phyloP scores from a whole-genome alignment of 2,888 invertebrate species.

The Eupithecia centaureata region DNA sequence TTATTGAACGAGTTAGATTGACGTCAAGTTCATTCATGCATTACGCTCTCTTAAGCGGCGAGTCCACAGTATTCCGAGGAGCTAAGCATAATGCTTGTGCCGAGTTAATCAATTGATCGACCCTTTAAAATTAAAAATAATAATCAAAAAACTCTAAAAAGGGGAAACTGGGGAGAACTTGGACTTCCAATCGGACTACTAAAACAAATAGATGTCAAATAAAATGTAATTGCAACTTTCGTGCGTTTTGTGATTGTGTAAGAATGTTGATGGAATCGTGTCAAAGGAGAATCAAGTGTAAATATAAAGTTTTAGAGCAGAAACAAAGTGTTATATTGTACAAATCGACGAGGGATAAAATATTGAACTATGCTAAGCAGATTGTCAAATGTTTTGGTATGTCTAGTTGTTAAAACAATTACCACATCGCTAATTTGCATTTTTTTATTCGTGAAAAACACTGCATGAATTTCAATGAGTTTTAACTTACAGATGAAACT shows the following conservation, averaged over 20 bases:
- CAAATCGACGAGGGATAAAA: slow-evolving; percentile 50
- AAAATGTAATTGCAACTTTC: background rate
- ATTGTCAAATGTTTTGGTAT: slow-evolving; percentile 68
- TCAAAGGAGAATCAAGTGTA: slow-evolving; percentile 50
- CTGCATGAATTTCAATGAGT: background rate
- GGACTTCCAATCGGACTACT: background rate
- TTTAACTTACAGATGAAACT: background rate
- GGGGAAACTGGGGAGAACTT: slow-evolving; percentile 20
- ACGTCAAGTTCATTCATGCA: slow-evolving; percentile 50
- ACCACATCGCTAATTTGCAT: background rate
- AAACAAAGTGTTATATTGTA: slow-evolving; percentile 45
- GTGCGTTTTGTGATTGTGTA: slow-evolving; percentile 15
- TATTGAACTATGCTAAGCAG: slow-evolving; percentile 52
- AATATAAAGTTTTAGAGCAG: slow-evolving; percentile 51
- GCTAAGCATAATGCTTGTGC: slow-evolving; percentile 47
- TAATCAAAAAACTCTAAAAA: slow-evolving; percentile 12
- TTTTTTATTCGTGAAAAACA: background rate
- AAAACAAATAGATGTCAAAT: background rate
- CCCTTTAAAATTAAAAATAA: slow-evolving; percentile 8
- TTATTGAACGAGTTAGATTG: slow-evolving; percentile 26
- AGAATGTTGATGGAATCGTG: slow-evolving; percentile 63
- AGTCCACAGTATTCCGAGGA: slow-evolving; percentile 49
- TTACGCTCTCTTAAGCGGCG: slow-evolving; percentile 46
- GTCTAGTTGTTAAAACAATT: slow-evolving; percentile 39
- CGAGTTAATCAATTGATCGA: slow-evolving; percentile 20